These are phyloP conservation scores for Tetranychus cinnabarinus DNA, from an alignment of 1,140 invertebrate species.

Conservation along the genomic window DNA sequence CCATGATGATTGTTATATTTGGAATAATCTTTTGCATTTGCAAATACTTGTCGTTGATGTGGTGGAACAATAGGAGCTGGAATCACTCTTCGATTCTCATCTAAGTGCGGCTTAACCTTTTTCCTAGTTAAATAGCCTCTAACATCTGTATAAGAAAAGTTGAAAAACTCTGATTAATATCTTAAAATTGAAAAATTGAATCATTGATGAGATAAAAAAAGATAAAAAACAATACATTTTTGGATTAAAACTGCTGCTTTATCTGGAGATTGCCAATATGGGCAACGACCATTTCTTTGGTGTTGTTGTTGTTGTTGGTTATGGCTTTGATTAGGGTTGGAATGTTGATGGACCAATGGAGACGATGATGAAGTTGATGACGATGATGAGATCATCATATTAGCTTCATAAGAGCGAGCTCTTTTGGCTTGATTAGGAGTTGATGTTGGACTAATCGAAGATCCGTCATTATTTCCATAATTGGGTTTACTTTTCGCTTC, in stretches of 20 bases:
- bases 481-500: slow-evolving; percentile 19
- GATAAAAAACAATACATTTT: background rate
- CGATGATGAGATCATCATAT: background rate
- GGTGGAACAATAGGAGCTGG: background rate
- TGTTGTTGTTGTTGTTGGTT: background rate
- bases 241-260: slow-evolving; percentile 1
- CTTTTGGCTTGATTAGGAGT: too few relatives aligned
- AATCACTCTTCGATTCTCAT: background rate
- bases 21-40: too few relatives aligned
- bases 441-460: too few relatives aligned
- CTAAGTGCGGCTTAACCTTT: background rate
- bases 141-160: background rate
- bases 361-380: background rate
- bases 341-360: background rate
- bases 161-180: background rate
- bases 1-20: too few relatives aligned
- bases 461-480: background rate
- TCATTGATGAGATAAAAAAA: background rate
- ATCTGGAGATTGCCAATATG: background rate
- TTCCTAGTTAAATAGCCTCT: slow-evolving; percentile 1
- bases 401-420: background rate
- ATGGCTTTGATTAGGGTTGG: too few relatives aligned
- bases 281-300: background rate
- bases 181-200: too few relatives aligned
- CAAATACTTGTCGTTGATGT: too few relatives aligned